A percentile compares a stretch with the other conserved stretches of the same genome.
phyloP scores from a whole-genome alignment of 2,113 vertebrate genomes.

The Spea bombifrons region DNA sequence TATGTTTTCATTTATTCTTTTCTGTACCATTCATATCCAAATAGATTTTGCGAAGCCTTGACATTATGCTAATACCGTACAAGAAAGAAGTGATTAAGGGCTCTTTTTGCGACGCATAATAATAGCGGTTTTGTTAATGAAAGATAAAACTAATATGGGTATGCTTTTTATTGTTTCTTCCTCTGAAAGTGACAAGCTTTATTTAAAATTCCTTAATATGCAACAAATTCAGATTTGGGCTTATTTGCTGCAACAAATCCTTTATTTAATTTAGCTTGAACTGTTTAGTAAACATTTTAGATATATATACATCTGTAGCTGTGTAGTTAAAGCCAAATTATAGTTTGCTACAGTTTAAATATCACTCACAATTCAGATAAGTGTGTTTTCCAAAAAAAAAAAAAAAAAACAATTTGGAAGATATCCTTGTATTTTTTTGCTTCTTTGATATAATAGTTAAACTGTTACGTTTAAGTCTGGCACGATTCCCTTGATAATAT shows the following conservation, averaged over 20 bases:
- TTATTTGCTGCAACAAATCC: no score
- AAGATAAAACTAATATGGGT: background rate
- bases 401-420: no score
- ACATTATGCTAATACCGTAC: slow-evolving; percentile 24
- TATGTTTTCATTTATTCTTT: slow-evolving; percentile 10
- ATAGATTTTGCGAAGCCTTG: slow-evolving; percentile 6
- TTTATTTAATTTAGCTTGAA: no score
- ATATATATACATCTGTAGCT: no score
- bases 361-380: no score
- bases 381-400: no score
- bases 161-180: background rate
- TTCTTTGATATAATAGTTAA: background rate
- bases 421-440: background rate
- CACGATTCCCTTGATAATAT: background rate
- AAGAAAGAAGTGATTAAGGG: slow-evolving; percentile 17
- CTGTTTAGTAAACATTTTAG: no score
- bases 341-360: no score
- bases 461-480: background rate
- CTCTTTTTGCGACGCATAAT: slow-evolving; percentile 10
- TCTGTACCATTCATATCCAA: slow-evolving; percentile 18
- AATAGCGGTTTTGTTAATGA: slow-evolving; percentile 9
- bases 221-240: no score
- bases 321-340: no score
- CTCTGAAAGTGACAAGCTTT: background rate
- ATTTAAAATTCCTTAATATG: no score